Evolutionary conservation across 2,888 invertebrate species (phyloP), one percentile per base, ranked within the genome.

Genomic region (Xestia xanthographa): DNA sequence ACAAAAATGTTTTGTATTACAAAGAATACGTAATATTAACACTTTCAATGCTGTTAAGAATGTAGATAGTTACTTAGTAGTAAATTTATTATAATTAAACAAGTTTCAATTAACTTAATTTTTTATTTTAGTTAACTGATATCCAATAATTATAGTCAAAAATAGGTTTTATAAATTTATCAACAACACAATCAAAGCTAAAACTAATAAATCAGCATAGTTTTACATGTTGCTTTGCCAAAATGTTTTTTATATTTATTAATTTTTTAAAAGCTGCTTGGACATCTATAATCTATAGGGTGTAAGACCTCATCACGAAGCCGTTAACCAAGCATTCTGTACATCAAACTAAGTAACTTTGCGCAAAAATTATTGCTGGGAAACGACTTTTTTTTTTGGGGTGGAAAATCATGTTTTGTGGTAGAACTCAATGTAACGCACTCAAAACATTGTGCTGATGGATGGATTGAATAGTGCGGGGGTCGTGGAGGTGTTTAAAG

Each of bases 51-150:
- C 34, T 69, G 2, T 62, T 45, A 56, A 62, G 62, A 62, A 26
- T 83, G 78, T 83, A 81, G 67, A 81, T 85, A 85, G 71, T 73
- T 78, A 69, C 53, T 72, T 76, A 83, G 77, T 53, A 50, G 29
- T 76, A 66, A 82, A 67, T 63, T 50, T 60, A 79, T 34, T 29
- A 14, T 14, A 82, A 83, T 83, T 83, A 82, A 83, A 71, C 60
- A 62, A 68, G 5, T 38, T 60, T 17, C 29, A 60, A 68, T 29
- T 12, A 34, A 17, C 8, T 3, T 11, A 45, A 2, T 9, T 45
- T 26, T 26, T 26, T 0, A 26, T 65, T 82, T 81, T 69, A 77
- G 62, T 77, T 5, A 48, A n/a, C 5, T 48, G 5, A 56, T 45
- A 22, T 6, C 12, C 11, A 58, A 58, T 38, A 53, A 4, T 2